Conservation (phyloP, 2,113 vertebrate genomes). For the Zapornia atra region DNA sequence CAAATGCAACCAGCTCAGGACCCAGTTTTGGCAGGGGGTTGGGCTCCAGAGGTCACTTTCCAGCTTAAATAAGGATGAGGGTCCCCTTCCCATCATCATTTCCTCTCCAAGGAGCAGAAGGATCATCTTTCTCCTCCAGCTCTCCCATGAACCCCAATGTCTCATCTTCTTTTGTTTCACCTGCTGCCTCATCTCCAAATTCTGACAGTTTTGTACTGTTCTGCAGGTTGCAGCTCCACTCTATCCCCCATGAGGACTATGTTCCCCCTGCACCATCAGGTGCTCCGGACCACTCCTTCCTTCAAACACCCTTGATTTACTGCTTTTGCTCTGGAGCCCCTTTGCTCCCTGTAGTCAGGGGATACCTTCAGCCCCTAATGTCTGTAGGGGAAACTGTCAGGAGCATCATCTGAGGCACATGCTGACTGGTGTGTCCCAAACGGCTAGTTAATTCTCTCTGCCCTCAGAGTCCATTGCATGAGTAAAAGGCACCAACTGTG, state of each 20-base stretch:
- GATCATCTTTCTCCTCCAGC: background rate
- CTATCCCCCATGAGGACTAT: background rate
- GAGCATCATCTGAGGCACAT: background rate
- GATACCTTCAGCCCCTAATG: background rate
- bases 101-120: background rate
- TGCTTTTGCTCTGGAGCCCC: background rate
- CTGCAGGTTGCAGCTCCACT: background rate
- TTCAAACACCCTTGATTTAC: background rate
- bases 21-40: background rate
- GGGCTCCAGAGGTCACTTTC: background rate
- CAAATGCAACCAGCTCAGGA: background rate
- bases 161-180: too few relatives aligned
- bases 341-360: background rate
- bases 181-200: background rate
- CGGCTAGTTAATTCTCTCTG: background rate
- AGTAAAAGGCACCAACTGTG: background rate
- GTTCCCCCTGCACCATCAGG: background rate
- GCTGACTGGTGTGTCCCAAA: background rate
- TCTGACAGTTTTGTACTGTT: background rate
- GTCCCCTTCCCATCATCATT: background rate
- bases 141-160: background rate
- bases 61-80: background rate
- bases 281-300: background rate
- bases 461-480: background rate
- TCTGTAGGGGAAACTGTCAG: background rate